A percentile compares a stretch with the other conserved stretches of the same genome.
phyloP scores from a whole-genome alignment of 2,113 vertebrate genomes.

The Catharus bicknelli region DNA sequence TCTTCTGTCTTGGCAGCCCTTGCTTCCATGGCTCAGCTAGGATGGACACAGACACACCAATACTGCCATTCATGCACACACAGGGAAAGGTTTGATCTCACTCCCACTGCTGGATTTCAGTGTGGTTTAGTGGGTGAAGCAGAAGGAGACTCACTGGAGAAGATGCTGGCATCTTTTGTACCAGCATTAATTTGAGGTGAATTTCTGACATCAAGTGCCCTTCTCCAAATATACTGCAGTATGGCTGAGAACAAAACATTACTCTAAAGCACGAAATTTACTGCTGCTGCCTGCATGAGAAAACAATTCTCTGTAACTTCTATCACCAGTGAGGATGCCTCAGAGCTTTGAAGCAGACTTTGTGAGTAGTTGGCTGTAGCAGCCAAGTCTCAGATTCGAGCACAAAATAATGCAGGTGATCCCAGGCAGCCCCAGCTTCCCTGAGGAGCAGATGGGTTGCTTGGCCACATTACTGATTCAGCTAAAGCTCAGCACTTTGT shows the following conservation, averaged over 20 bases:
- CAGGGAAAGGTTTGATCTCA: not conserved
- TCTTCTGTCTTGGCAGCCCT: not conserved
- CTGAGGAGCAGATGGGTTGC: not conserved
- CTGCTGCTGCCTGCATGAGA: not conserved
- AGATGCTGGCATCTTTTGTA: not conserved
- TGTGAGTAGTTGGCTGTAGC: not conserved
- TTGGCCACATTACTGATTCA: not conserved
- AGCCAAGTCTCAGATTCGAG: not conserved
- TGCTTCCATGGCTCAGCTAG: not conserved
- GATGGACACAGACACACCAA: not conserved
- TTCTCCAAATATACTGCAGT: not conserved
- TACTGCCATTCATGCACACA: not conserved
- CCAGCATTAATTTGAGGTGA: not conserved
- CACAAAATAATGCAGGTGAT: not conserved
- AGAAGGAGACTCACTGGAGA: not conserved
- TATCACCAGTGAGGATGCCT: not conserved
- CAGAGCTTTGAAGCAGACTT: not conserved
- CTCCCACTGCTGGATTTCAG: not conserved
- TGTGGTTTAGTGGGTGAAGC: not conserved
- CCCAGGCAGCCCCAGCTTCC: not conserved
- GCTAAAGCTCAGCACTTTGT: not conserved
- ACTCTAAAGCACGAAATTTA: not conserved
- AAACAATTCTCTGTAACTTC: not conserved
- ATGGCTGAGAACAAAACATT: not conserved
- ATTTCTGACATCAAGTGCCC: not conserved